A percentile compares a stretch with the other conserved stretches of the same genome.
Conservation (phyloP, 2,113 vertebrate species). For the Channa argus region DNA sequence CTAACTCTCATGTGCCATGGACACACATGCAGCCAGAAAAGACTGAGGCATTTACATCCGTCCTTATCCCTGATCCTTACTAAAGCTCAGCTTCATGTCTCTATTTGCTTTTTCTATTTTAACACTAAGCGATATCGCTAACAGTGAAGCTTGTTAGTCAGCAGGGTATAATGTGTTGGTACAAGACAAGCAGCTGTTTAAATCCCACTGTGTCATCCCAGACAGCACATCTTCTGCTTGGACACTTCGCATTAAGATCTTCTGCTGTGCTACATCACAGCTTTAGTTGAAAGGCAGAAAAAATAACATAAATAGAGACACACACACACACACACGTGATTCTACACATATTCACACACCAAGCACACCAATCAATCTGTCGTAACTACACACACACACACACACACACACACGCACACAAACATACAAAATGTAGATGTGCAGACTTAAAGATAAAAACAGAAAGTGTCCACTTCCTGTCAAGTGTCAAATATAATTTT, state of each 20-base stretch:
- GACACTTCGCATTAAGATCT: constrained; percentile 56
- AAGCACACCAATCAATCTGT: not conserved
- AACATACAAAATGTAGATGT: too few relatives aligned
- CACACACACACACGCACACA: not conserved
- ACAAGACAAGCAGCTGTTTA: constrained; percentile 47
- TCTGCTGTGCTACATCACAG: constrained; percentile 29
- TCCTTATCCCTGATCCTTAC: constrained; percentile 6
- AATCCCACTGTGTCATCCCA: constrained; percentile 43
- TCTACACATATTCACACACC: constrained; percentile 11
- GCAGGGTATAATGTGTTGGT: constrained; percentile 38
- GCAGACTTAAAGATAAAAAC: not conserved
- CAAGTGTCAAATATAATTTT: constrained; percentile 36
- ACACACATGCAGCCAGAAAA: constrained; percentile 15
- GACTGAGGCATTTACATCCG: constrained; percentile 12
- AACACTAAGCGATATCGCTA: constrained; percentile 35
- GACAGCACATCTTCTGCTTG: constrained; percentile 49
- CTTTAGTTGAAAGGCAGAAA: constrained; percentile 50
- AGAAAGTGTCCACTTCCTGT: constrained; percentile 15
- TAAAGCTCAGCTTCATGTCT: constrained; percentile 17
- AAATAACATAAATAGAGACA: not conserved
- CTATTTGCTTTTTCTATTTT: constrained; percentile 19
- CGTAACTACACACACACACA: not conserved
- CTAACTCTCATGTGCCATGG: not conserved
- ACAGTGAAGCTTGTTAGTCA: constrained; percentile 61
- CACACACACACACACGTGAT: constrained; percentile 11